Evolutionary conservation across 2,113 vertebrate genomes (phyloP).

Genomic region (Trachemys scripta): DNA sequence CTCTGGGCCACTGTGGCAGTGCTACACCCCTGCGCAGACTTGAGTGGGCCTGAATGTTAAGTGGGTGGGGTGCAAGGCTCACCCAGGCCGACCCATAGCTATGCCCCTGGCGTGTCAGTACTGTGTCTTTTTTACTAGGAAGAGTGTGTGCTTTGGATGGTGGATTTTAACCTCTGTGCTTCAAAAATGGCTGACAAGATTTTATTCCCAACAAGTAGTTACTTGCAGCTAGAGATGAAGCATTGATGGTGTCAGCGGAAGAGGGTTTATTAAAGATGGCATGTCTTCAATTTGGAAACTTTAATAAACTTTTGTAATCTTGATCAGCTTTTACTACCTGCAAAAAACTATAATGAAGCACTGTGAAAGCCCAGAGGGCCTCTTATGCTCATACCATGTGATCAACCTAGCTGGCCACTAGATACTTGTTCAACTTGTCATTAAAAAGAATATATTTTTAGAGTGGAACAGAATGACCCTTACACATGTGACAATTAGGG

Average conservation of each 20-base stretch:
- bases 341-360: not conserved
- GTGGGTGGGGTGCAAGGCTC: too few species aligned
- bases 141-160: not conserved
- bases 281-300: not conserved
- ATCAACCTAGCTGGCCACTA: too few species aligned
- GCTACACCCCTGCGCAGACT: too few species aligned
- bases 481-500: not conserved
- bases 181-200: not conserved
- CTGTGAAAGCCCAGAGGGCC: slow-evolving; percentile 5
- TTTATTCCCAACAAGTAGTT: not conserved
- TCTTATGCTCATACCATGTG: slow-evolving; percentile 6
- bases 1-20: too few species aligned
- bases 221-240: not conserved
- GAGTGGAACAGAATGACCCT: not conserved
- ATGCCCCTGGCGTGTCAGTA: fast-evolving
- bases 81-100: not conserved
- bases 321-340: not conserved
- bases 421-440: slow-evolving; percentile 24
- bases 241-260: not conserved
- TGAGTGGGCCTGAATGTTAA: too few species aligned
- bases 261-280: slow-evolving; percentile 12
- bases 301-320: not conserved
- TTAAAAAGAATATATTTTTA: not conserved
- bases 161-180: not conserved
- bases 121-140: not conserved